Evolutionary conservation across 2,888 invertebrate species (phyloP), one percentile per base, ranked within the genome.

Genomic region (Branchipolynoe longqiensis): DNA sequence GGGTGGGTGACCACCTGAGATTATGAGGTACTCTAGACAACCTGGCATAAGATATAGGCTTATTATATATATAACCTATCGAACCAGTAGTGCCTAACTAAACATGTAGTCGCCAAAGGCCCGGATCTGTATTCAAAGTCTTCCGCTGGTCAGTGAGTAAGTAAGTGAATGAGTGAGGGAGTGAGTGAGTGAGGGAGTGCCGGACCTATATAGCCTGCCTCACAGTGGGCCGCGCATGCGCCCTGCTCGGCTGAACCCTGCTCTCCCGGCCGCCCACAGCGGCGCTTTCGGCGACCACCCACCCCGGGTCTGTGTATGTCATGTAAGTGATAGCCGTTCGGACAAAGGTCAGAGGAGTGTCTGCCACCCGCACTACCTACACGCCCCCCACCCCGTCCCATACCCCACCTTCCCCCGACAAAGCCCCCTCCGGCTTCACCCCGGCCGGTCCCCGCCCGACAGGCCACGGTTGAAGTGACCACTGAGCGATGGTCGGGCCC

Each of bases 341-440:
- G 36, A 33, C n/a, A 38, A 69, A n/a, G 69, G 69, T 69, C 69
- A 69, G 69, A 12, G n/a, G 25, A 69, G 69, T 69, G 69, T 33
- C 69, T 69, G 38, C 12, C 69, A 33, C 12, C 33, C 48, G 8
- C 48, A 8, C 48, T 8, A 18, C n/a, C n/a, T n/a, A n/a, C n/a
- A 62, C 3, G 31, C 62, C 62, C 62, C 62, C 28, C 1, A 48
- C 48, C 31, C 62, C 62, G 28, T 14, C 25, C 28, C 31, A 1
- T 31, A 4, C 31, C 25, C 28, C 31, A 1, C 62, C 31, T 58
- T 4, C 58, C n/a, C 4, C 58, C 2, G 1, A 4, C 62, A 25
- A 1, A 25, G 1, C 25, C 25, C 1, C 31, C 18, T 1, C 62
- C 62, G 3, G 14, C 62, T n/a, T 14, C 12, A 28, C 62, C 62